These are phyloP conservation scores for Charaxes varanes DNA, from an alignment of 1,140 invertebrate species.

Conservation along the genomic window DNA sequence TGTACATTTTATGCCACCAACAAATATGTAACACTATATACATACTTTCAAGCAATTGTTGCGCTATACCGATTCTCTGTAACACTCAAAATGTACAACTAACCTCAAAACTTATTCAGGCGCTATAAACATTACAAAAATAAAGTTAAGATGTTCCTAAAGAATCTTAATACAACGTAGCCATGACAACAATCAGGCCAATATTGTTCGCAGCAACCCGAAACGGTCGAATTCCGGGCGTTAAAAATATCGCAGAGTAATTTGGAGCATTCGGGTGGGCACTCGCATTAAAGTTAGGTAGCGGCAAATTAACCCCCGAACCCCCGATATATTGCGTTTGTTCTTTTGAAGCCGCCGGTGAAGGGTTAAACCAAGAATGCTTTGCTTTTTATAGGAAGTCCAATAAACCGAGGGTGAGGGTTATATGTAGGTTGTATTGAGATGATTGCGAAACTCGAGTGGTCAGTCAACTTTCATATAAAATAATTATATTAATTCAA, in stretches of 20 bases:
- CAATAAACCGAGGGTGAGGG: slow-evolving; percentile 46
- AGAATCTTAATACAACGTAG: slow-evolving; percentile 19
- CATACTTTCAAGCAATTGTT: too few relatives aligned
- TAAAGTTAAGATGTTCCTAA: too few relatives aligned
- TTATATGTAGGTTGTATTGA: slow-evolving; percentile 7
- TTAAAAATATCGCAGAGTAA: slow-evolving; percentile 72
- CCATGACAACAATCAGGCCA: slow-evolving; percentile 41
- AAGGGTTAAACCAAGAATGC: slow-evolving; percentile 75
- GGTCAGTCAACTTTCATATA: slow-evolving; percentile 26
- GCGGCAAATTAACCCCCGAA: slow-evolving; percentile 66
- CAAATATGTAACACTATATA: too few relatives aligned
- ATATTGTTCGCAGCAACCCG: slow-evolving; percentile 63
- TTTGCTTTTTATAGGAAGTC: slow-evolving; percentile 70
- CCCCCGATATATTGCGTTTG: slow-evolving; percentile 72
- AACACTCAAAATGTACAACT: too few relatives aligned
- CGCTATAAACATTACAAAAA: too few relatives aligned
- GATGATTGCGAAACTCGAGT: slow-evolving; percentile 20
- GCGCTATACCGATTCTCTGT: too few relatives aligned
- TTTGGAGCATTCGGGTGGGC: slow-evolving; percentile 61
- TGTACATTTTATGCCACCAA: too few relatives aligned
- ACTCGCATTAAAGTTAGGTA: slow-evolving; percentile 65
- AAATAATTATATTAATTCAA: too few relatives aligned
- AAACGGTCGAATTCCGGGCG: slow-evolving; percentile 63
- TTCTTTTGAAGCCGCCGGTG: slow-evolving; percentile 69
- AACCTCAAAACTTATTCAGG: too few relatives aligned